These are phyloP conservation scores for Leucoma salicis DNA, from an alignment of 2,888 invertebrate genomes.

Conservation along the genomic window DNA sequence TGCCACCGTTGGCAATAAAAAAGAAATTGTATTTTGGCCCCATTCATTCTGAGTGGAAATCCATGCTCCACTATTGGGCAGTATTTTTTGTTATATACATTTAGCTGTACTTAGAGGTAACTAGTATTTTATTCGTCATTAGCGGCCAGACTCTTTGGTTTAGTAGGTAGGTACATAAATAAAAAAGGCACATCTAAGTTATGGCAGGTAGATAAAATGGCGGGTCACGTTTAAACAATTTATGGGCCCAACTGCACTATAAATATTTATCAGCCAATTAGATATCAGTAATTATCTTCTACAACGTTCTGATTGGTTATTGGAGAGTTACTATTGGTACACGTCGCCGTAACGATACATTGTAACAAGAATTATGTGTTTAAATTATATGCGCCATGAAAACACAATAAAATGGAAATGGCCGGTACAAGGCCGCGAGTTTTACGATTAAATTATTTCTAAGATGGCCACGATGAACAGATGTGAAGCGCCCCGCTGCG, in stretches of 20 bases:
- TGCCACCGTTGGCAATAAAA: too few relatives aligned
- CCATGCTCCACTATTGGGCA: too few relatives aligned
- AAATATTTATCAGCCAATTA: conserved; percentile 36
- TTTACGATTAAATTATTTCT: conserved; percentile 19
- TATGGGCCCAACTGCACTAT: conserved; percentile 18
- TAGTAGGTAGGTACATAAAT: too few relatives aligned
- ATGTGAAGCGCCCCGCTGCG: not conserved
- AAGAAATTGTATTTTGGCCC: too few relatives aligned
- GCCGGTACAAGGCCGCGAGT: conserved; percentile 33
- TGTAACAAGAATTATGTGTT: conserved; percentile 42
- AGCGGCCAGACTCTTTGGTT: too few relatives aligned
- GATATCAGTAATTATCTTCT: conserved; percentile 17
- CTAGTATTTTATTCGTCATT: too few relatives aligned
- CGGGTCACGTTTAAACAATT: conserved; percentile 10
- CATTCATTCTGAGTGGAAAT: too few relatives aligned
- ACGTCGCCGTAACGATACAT: conserved; percentile 33
- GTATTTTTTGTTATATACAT: too few relatives aligned
- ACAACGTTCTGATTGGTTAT: conserved; percentile 23
- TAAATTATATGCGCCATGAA: conserved; percentile 41
- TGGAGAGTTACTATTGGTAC: conserved; percentile 27
- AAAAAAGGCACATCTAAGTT: too few relatives aligned
- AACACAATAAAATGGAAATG: conserved; percentile 32
- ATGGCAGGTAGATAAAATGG: conserved; percentile 8
- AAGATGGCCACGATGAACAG: not conserved
- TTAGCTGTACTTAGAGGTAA: too few relatives aligned